phyloP scores from a whole-genome alignment of 2,113 vertebrate species.

The Irena cyanogastra region DNA sequence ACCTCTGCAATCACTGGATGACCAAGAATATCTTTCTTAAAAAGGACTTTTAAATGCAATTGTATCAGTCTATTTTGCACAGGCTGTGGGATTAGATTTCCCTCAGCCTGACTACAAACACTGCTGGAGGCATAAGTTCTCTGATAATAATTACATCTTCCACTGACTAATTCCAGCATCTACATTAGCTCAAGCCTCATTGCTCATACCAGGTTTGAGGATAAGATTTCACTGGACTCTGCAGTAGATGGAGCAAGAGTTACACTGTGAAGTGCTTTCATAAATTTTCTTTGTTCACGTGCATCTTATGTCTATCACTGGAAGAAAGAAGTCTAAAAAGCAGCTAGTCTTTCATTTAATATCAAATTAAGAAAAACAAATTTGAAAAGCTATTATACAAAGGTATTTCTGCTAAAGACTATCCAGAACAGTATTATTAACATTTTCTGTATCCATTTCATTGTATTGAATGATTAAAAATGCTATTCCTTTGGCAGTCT shows the following conservation, averaged over 20 bases:
- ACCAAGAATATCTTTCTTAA: background rate
- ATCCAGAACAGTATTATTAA: background rate
- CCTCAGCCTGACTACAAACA: background rate
- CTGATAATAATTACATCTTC: background rate
- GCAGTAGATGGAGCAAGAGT: slow-evolving; percentile 57
- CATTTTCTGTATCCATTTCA: background rate
- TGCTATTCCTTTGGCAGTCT: background rate
- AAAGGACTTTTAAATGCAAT: background rate
- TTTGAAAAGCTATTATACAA: background rate
- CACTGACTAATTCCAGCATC: background rate
- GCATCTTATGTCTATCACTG: background rate
- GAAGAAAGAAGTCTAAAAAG: background rate
- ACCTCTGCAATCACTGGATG: background rate
- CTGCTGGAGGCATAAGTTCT: background rate
- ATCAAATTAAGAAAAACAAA: background rate
- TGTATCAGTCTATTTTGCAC: background rate
- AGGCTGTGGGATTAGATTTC: background rate
- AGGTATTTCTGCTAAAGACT: background rate
- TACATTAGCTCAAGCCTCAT: background rate
- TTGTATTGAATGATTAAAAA: background rate
- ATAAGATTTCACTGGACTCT: background rate
- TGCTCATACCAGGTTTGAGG: background rate
- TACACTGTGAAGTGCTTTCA: background rate
- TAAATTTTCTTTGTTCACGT: slow-evolving; percentile 18
- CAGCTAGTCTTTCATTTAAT: background rate